phyloP scores from a whole-genome alignment of 2,888 invertebrate genomes.

The Stenodema calcarata region DNA sequence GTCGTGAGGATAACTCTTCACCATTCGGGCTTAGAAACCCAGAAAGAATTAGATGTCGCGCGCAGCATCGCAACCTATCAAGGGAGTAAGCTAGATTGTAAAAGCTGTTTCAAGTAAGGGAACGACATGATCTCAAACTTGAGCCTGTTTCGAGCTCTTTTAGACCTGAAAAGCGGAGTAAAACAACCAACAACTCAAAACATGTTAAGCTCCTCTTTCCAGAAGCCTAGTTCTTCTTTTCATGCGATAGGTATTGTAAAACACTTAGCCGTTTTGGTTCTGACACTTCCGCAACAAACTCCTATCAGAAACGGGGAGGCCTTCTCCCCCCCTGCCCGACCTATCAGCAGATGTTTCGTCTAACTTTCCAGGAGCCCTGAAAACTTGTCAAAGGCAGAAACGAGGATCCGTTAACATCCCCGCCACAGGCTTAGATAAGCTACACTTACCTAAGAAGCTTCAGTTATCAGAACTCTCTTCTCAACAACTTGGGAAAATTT shows the following conservation, averaged over 20 bases:
- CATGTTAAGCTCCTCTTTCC: neutral
- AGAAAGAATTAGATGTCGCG: neutral
- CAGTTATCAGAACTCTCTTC: neutral
- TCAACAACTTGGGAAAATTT: neutral
- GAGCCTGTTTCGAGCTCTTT: neutral
- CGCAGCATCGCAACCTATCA: neutral
- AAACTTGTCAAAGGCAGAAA: constrained; percentile 28
- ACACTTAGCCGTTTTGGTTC: constrained; percentile 34
- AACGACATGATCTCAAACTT: neutral
- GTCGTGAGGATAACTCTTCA: no score
- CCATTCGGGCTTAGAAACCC: no score
- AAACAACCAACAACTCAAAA: neutral
- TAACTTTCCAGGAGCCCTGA: neutral
- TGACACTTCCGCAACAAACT: constrained; percentile 28
- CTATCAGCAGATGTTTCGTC: constrained; percentile 35
- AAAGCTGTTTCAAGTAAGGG: neutral
- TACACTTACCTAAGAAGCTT: neutral
- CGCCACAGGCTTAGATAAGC: neutral
- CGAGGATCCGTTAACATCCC: neutral
- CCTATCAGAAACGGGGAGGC: neutral
- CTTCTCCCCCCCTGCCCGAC: neutral
- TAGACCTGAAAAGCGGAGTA: neutral
- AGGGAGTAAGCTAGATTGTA: neutral
- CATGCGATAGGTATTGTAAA: constrained; percentile 21
- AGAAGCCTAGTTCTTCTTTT: neutral